Conservation (phyloP, 2,113 vertebrate genomes). For the Rhinichthys klamathensis region DNA sequence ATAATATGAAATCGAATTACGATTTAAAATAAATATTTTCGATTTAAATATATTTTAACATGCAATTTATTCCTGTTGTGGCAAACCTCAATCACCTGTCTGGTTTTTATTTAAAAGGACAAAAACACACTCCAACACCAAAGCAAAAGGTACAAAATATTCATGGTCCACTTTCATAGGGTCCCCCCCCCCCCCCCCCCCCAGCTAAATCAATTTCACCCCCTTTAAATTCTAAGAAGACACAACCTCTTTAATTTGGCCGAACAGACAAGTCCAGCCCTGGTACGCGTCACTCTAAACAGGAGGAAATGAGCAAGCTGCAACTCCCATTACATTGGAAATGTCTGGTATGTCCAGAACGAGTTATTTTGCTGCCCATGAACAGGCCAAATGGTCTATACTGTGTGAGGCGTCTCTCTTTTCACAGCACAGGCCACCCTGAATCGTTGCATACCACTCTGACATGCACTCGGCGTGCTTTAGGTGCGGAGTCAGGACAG, state of each 20-base stretch:
- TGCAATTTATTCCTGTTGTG: background rate
- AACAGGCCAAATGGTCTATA: conserved; percentile 39
- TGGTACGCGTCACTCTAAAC: background rate
- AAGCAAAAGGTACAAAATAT: background rate
- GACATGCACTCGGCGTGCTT: background rate
- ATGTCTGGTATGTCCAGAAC: conserved; percentile 50
- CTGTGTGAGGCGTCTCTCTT: conserved; percentile 33
- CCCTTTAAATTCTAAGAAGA: background rate
- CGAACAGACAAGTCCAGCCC: background rate
- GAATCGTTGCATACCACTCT: conserved; percentile 31
- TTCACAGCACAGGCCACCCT: conserved; percentile 23
- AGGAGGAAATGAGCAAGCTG: conserved; percentile 29
- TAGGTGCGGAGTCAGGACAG: conserved; percentile 59
- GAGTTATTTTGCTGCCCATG: conserved; percentile 25
- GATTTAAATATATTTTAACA: too few relatives aligned
- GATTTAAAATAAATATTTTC: too few relatives aligned
- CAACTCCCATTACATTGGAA: conserved; percentile 43
- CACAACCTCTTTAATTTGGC: background rate
- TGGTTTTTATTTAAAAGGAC: background rate
- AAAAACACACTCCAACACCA: background rate
- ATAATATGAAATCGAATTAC: too few relatives aligned
- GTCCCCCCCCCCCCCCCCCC: too few relatives aligned
- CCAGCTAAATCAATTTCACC: background rate
- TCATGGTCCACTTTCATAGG: background rate
- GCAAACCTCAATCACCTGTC: background rate